Evolutionary conservation across 2,797 vertebrate genomes (phyloP).

Genomic region (Anolis apletophallus): DNA sequence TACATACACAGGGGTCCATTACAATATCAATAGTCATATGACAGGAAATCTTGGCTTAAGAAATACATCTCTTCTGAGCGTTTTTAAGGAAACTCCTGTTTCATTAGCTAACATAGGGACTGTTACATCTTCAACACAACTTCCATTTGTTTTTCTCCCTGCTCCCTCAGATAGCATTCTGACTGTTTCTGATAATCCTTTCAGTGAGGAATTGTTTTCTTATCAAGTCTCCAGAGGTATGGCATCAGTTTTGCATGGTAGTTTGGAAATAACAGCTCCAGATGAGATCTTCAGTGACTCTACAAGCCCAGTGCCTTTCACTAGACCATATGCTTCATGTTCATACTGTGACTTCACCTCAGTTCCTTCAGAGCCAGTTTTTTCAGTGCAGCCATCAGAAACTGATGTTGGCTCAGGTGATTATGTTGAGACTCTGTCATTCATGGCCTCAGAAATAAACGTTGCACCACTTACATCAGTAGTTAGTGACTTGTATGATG

Average conservation of each 20-base stretch:
- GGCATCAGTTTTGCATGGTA: conserved; percentile 39
- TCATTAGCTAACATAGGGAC: conserved; percentile 23
- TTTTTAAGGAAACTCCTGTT: background rate
- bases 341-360: conserved; percentile 78
- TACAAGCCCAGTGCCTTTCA: conserved; percentile 74
- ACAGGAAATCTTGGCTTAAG: conserved; percentile 38
- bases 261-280: conserved; percentile 38
- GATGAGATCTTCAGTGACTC: conserved; percentile 38
- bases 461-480: conserved; percentile 75
- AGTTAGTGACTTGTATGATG: conserved; percentile 78
- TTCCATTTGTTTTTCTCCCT: conserved; percentile 37
- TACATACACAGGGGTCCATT: background rate
- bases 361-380: conserved; percentile 75
- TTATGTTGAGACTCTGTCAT: conserved; percentile 85
- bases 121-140: conserved; percentile 31
- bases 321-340: conserved; percentile 76
- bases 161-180: conserved; percentile 37
- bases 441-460: conserved; percentile 79
- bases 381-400: conserved; percentile 78
- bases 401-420: conserved; percentile 88
- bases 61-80: background rate
- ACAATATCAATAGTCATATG: background rate
- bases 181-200: background rate
- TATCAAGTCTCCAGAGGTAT: conserved; percentile 7
- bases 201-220: conserved; percentile 59